phyloP scores from a whole-genome alignment of 37 sponge, comb jelly and placozoan genomes.

The Chondrilla cf. caribensis region DNA sequence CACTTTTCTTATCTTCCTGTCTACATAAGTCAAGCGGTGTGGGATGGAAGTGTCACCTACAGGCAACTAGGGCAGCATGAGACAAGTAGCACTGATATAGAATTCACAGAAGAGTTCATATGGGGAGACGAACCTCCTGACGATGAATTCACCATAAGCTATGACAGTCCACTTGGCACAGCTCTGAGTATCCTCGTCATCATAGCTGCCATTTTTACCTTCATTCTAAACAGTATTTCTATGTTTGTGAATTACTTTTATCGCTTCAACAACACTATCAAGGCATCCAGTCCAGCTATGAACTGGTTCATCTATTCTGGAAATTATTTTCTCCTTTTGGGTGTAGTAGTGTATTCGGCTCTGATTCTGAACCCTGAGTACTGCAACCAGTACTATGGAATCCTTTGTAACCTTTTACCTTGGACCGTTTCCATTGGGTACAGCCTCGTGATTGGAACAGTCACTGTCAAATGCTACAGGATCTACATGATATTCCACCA shows the following conservation, averaged over 20 bases:
- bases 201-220: background rate
- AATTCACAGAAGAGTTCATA: background rate
- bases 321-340: background rate
- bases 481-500: background rate
- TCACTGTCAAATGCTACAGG: slow-evolving; percentile 4
- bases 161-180: background rate
- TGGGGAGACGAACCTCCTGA: background rate
- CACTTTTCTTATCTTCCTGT: background rate
- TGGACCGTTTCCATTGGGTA: slow-evolving; percentile 17
- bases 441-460: background rate
- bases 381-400: background rate
- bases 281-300: slow-evolving; percentile 11
- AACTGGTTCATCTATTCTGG: slow-evolving; percentile 12
- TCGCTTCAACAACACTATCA: background rate
- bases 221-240: background rate
- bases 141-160: background rate
- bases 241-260: background rate
- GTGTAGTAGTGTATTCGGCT: background rate
- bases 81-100: background rate
- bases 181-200: background rate
- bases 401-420: slow-evolving; percentile 1
- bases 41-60: background rate
- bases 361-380: background rate
- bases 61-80: background rate
- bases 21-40: background rate